Evolutionary conservation across 2,888 invertebrate genomes (phyloP), one percentile per base, ranked within the genome.

Genomic region (Lissonota sp.): DNA sequence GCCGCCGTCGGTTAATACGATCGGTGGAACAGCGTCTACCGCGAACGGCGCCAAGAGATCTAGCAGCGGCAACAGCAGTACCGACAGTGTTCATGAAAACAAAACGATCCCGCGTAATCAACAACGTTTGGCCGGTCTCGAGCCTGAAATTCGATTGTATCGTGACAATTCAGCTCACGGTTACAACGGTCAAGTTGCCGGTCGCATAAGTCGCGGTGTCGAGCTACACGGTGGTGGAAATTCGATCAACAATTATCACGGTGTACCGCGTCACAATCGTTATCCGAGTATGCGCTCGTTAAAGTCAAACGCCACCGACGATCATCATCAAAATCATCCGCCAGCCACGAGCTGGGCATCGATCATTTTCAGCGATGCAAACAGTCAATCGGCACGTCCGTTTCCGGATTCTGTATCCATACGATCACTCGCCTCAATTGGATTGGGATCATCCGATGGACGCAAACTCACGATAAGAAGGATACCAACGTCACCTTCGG

Each of bases 391-490:
- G 83, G 92, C 91, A 5, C 80, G 89, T n/a, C 84, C 87, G 4
- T 88, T 88, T 67, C 84, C 86, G 70, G 96, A 96, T 93, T 95
- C 95, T 62, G 95, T 95, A 44, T 97, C 97, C 44, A 95, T 97
- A 83, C 94, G 96, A 84, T 97, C 97, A 62, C 94, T 97, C 87
- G 96, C 97, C 75, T 97, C 97, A 67, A 97, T 97, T 86, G 97
- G 97, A 67, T 96, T 97, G 95, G 97, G 97, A 44, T 97, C 97
- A 83, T 97, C 97, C 55, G 97, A 97, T 93, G 97, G 97, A 62
- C 95, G 96, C 87, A 96, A 96, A 93, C 95, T 97, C 94, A 97
- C 97, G 87, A 96, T 97, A 87, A 94, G 96, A 88, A 94, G 96
- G 90, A 97, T 97, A 86, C 97, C 97, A 76, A 97, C 96, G 70